Conservation (phyloP, 2,888 invertebrate genomes). For the Iphiclides podalirius region DNA sequence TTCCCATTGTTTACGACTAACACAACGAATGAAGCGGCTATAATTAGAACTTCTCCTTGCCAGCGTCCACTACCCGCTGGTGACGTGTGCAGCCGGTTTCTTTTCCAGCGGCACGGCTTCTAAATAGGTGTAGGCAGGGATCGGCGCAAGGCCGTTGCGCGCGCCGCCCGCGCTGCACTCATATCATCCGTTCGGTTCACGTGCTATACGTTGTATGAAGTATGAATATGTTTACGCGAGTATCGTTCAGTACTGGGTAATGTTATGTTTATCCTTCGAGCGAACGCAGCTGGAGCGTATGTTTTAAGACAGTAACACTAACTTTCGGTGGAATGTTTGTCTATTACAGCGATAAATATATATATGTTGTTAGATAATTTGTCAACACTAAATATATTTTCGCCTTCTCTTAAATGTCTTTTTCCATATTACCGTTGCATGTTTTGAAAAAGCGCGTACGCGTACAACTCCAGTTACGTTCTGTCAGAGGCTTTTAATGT, state of each 20-base stretch:
- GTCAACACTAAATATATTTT: no score
- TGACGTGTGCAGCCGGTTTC: not conserved
- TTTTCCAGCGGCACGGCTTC: not conserved
- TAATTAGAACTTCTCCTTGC: not conserved
- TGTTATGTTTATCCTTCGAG: slow-evolving; percentile 1
- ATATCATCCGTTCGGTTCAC: no score
- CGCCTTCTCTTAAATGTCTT: no score
- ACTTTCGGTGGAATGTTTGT: no score
- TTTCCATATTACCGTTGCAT: no score
- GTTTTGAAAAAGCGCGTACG: no score
- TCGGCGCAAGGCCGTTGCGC: not conserved
- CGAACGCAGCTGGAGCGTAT: slow-evolving; percentile 1
- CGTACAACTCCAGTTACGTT: no score
- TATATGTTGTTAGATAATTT: no score
- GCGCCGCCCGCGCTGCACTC: slow-evolving; percentile 20
- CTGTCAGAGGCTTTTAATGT: slow-evolving; percentile 14
- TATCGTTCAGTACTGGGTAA: slow-evolving; percentile 26
- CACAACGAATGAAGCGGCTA: not conserved
- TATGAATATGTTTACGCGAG: slow-evolving; percentile 17
- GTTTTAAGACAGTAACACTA: no score
- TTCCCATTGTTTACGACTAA: not conserved
- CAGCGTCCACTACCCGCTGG: not conserved
- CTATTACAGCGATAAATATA: no score
- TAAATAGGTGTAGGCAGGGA: not conserved
- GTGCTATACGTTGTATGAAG: slow-evolving; percentile 3